Evolutionary conservation across 2,888 invertebrate genomes (phyloP), one percentile per base, ranked within the genome.

Genomic region (Venustoraphidia nigricollis): DNA sequence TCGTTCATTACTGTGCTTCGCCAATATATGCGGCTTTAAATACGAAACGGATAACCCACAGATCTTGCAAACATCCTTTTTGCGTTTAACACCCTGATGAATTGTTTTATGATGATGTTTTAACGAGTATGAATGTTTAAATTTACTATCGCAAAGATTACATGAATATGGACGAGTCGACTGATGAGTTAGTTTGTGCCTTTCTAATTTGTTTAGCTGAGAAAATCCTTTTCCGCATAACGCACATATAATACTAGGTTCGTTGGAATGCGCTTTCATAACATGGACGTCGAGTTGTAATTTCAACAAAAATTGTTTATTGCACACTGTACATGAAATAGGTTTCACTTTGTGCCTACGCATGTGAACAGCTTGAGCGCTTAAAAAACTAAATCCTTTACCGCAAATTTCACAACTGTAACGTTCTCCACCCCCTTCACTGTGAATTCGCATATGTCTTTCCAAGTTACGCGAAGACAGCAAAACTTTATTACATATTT

Each of bases 361-460:
- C 42, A 42, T 42, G 8, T 42, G 42, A 10, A 42, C 42, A 10
- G 42, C 42, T 17, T 34, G 11, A 10, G 42, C 42, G 34, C 42
- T 42, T 14, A 42, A 27, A 11, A 34, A 17, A 17, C 34, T 34
- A 9, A 42, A 42, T 11, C 17, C 17, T 27, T 42, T 42, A 10
- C 17, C 17, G 34, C 42, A 46, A 6, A 36, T 34, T 34, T 46
- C 40, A 34, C 46, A 46, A 9, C 13, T 39, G 34, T 46, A 46
- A 27, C 46, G 40, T 27, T 39, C 36, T 34, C 17, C 46, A 9
- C 46, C 46, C 34, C 35, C 34, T 60, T 73, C 73, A 2, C 68
- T 40, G 10, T 46, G 46, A n/a, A 35, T 46, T 40, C 40, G 39
- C 34, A 46, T 36, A 40, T 46, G 46, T 34, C 46, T 8, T 8